Conservation (phyloP, 2,888 invertebrate genomes). For the Pterostichus madidus region DNA sequence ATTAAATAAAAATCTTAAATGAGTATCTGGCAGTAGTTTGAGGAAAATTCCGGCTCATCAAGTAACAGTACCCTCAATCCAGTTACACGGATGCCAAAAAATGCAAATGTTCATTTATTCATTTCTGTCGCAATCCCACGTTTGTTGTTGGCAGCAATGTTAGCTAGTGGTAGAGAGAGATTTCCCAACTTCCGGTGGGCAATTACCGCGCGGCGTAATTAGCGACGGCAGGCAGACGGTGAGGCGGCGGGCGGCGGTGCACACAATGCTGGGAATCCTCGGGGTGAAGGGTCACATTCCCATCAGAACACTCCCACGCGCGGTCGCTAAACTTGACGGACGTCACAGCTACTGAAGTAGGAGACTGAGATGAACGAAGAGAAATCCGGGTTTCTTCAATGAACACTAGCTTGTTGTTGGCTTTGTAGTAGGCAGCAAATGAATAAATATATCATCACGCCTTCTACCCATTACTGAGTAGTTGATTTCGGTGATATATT, state of each 20-base stretch:
- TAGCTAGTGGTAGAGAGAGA: conserved; percentile 1
- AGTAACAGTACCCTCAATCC: not conserved
- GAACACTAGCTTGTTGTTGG: too few species aligned
- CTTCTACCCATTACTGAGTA: too few species aligned
- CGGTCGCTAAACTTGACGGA: conserved; percentile 35
- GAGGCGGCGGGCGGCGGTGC: conserved; percentile 18
- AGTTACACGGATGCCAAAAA: conserved; percentile 33
- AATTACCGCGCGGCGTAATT: conserved; percentile 64
- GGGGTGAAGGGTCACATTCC: conserved; percentile 65
- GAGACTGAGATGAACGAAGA: not conserved
- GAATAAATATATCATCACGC: too few species aligned
- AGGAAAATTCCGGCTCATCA: too few species aligned
- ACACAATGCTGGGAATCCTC: conserved; percentile 63
- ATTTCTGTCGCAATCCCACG: conserved; percentile 1
- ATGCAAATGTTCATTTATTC: conserved; percentile 11
- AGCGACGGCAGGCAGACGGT: conserved; percentile 14
- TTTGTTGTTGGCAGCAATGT: not conserved
- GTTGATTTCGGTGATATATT: too few species aligned
- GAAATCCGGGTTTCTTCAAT: too few species aligned
- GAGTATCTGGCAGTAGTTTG: too few species aligned
- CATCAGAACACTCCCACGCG: conserved; percentile 66
- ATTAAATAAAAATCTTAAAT: not conserved
- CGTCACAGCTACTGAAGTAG: conserved; percentile 13
- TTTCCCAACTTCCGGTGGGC: conserved; percentile 66
- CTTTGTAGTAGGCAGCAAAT: too few species aligned